Percentiles rank a stretch among this genome's conserved stretches.
phyloP scores from a whole-genome alignment of 1,140 invertebrate genomes.

The Holotrichia oblita region DNA sequence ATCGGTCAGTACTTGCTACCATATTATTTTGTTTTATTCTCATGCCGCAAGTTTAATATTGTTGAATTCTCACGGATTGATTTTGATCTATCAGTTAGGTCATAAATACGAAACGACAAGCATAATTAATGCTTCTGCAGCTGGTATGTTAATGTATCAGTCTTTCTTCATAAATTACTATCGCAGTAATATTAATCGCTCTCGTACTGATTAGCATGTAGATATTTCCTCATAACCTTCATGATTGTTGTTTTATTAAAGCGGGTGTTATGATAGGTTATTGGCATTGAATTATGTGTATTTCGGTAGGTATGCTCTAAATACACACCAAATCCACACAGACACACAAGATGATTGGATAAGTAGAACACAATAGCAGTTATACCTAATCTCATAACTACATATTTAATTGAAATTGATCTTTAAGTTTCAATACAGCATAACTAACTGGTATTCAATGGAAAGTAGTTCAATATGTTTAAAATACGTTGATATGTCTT shows the following conservation, averaged over 20 bases:
- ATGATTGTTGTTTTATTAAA: background rate
- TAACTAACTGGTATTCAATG: too few relatives aligned
- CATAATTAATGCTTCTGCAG: too few relatives aligned
- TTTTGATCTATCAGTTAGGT: background rate
- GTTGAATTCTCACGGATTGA: background rate
- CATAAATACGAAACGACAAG: background rate
- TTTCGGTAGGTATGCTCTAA: too few relatives aligned
- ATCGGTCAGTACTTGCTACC: background rate
- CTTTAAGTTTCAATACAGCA: too few relatives aligned
- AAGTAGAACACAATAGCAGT: too few relatives aligned
- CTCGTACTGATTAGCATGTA: background rate
- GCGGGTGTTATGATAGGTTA: background rate
- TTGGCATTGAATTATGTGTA: too few relatives aligned
- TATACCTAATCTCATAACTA: too few relatives aligned
- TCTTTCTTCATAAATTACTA: background rate
- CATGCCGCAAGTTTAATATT: background rate
- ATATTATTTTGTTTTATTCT: background rate
- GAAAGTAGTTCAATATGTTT: too few relatives aligned
- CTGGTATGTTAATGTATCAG: background rate
- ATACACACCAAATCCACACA: too few relatives aligned
- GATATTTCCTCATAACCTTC: background rate
- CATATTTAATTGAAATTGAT: too few relatives aligned
- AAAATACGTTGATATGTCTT: too few relatives aligned
- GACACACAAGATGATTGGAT: too few relatives aligned
- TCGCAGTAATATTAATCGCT: background rate